Conservation (phyloP, 2,888 invertebrate species). For the Standfussiana lucernea region DNA sequence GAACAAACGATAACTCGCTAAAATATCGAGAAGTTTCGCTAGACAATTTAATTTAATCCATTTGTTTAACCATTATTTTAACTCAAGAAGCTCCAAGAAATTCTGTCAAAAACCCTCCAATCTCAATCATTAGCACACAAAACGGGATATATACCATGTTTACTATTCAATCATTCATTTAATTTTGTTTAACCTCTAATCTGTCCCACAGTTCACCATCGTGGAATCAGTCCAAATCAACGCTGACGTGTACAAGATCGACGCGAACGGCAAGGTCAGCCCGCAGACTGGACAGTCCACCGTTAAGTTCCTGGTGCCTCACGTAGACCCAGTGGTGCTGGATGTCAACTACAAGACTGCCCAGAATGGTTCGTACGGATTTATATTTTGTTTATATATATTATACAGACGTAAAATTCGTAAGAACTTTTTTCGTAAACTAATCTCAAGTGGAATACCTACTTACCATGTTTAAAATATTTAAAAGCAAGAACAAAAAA, state of each 20-base stretch:
- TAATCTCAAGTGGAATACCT: background rate
- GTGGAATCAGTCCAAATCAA: constrained; percentile 88
- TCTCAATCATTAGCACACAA: too few species aligned
- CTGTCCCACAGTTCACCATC: constrained; percentile 76
- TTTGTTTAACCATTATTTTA: background rate
- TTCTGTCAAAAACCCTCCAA: background rate
- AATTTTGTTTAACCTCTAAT: background rate
- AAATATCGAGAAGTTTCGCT: too few species aligned
- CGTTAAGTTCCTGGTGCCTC: constrained; percentile 84
- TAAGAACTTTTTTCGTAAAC: background rate
- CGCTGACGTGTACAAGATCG: constrained; percentile 88
- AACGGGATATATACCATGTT: too few species aligned
- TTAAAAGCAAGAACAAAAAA: background rate
- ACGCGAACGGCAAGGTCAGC: constrained; percentile 81
- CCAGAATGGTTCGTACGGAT: constrained; percentile 74
- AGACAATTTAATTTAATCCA: too few species aligned
- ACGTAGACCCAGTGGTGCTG: constrained; percentile 86
- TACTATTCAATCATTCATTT: too few species aligned
- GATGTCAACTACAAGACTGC: constrained; percentile 85
- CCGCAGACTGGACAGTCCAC: constrained; percentile 81
- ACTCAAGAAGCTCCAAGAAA: background rate
- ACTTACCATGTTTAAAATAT: background rate
- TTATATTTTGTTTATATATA: background rate
- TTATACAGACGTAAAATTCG: background rate
- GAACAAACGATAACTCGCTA: too few species aligned